Evolutionary conservation across 2,888 invertebrate species (phyloP).

Genomic region (Alsophila aescularia): DNA sequence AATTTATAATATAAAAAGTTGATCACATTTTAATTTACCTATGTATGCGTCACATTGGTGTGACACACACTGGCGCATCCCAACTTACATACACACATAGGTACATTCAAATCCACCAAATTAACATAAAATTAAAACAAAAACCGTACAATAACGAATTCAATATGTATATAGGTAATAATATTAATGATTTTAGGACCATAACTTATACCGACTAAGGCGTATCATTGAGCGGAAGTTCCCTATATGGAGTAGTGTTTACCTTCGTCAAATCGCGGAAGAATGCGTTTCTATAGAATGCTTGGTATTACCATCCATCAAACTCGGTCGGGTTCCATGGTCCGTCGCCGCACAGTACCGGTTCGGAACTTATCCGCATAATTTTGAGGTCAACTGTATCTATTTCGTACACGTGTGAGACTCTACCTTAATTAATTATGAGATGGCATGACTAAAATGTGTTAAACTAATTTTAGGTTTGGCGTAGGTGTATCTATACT

Average conservation of each 20-base stretch:
- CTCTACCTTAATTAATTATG: constrained; percentile 10
- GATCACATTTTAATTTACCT: too few relatives aligned
- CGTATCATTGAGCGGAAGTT: not conserved
- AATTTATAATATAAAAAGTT: too few relatives aligned
- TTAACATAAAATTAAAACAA: too few relatives aligned
- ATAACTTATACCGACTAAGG: too few relatives aligned
- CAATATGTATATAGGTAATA: too few relatives aligned
- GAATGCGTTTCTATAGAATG: not conserved
- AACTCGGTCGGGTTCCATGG: constrained; percentile 38
- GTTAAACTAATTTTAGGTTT: constrained; percentile 10
- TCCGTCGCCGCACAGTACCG: constrained; percentile 52
- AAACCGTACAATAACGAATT: too few relatives aligned
- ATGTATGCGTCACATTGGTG: too few relatives aligned
- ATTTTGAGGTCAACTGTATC: constrained; percentile 36
- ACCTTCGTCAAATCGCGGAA: not conserved
- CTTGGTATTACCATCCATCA: not conserved
- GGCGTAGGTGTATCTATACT: not conserved
- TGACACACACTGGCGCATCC: too few relatives aligned
- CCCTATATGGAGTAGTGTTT: not conserved
- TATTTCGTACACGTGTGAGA: constrained; percentile 21
- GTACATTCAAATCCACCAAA: too few relatives aligned
- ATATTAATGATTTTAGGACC: too few relatives aligned
- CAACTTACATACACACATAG: too few relatives aligned
- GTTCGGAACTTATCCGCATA: constrained; percentile 42
- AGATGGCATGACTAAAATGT: constrained; percentile 20